A percentile compares a stretch with the other conserved stretches of the same genome.
Conservation (phyloP, 2,113 vertebrate genomes). For the Macaca mulatta region DNA sequence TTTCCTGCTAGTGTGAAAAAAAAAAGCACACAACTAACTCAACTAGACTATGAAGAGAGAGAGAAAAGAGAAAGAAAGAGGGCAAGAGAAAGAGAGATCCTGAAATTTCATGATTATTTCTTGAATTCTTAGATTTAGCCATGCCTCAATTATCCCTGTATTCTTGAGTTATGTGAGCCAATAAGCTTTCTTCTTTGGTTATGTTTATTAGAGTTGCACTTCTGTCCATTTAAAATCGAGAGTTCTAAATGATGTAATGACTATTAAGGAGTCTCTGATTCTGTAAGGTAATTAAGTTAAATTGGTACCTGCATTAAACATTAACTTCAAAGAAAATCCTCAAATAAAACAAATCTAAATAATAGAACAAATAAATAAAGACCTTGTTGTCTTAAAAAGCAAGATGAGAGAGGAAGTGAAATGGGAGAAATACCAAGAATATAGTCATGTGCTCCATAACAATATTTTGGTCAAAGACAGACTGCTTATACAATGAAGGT, state of each 20-base stretch:
- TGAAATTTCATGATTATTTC: background rate
- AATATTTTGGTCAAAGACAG: background rate
- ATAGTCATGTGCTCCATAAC: background rate
- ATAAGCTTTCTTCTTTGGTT: background rate
- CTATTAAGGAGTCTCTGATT: background rate
- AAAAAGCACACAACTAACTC: background rate
- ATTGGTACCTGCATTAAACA: background rate
- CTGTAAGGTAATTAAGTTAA: background rate
- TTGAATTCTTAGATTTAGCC: background rate
- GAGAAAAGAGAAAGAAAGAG: background rate
- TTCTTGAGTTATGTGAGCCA: background rate
- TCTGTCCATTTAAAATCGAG: background rate
- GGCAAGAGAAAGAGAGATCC: background rate
- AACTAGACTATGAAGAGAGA: background rate
- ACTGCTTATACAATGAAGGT: background rate
- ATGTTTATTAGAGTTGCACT: background rate
- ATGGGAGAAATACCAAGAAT: background rate
- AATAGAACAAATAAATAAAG: background rate
- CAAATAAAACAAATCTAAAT: background rate
- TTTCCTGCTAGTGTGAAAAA: too few species aligned
- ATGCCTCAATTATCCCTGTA: background rate
- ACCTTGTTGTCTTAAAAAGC: background rate
- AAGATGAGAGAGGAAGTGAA: background rate
- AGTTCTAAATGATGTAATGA: background rate
- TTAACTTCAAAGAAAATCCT: background rate